Evolutionary conservation across 2,113 vertebrate species (phyloP).

Genomic region (Casuarius casuarius): DNA sequence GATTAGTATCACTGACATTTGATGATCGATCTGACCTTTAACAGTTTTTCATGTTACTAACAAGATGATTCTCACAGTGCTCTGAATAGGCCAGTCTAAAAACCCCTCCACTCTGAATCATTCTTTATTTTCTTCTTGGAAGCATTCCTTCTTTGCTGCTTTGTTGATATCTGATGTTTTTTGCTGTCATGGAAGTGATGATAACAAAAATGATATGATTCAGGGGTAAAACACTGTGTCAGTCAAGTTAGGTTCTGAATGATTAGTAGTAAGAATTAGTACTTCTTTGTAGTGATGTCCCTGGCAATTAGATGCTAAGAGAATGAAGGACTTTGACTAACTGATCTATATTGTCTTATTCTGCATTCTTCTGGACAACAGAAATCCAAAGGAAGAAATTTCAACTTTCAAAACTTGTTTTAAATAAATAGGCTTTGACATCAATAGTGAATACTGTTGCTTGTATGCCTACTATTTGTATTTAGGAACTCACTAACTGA

Average conservation of each 20-base stretch:
- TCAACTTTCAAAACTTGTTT: background rate
- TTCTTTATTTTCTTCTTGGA: slow-evolving; percentile 24
- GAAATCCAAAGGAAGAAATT: background rate
- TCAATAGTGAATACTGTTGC: background rate
- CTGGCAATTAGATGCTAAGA: background rate
- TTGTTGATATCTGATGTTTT: background rate
- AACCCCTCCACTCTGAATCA: background rate
- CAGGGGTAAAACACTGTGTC: background rate
- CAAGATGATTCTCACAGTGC: background rate
- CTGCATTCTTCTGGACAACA: background rate
- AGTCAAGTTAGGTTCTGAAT: background rate
- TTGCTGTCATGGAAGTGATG: background rate
- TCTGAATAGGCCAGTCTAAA: background rate
- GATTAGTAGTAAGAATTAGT: background rate
- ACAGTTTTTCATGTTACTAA: background rate
- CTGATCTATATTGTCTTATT: background rate
- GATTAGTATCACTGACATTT: slow-evolving; percentile 19
- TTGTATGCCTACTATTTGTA: background rate
- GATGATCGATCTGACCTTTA: background rate
- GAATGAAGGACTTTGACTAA: background rate
- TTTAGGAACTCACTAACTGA: background rate
- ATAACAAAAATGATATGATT: background rate
- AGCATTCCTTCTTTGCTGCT: background rate
- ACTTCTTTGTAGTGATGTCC: background rate
- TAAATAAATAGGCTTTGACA: background rate